Percentiles rank a stretch among this genome's conserved stretches.
Evolutionary conservation across 2,797 vertebrate genomes (phyloP).

Genomic region (Liparis tanakae): DNA sequence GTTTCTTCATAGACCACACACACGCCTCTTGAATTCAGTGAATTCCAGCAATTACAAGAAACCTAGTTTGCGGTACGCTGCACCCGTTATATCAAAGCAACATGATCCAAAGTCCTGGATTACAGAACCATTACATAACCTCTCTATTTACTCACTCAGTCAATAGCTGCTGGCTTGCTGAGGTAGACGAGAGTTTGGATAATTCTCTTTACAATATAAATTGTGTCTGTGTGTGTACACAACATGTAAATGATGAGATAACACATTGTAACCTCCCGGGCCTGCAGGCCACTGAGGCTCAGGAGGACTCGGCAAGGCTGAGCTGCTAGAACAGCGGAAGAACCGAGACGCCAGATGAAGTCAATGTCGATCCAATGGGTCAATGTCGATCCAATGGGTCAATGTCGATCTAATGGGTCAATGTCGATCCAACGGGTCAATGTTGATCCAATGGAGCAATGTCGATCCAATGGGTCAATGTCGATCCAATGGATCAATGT

Average conservation of each 20-base stretch:
- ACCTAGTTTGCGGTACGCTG: constrained; percentile 13
- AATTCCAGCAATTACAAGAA: constrained; percentile 48
- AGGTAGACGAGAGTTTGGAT: neutral
- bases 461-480: too few species aligned
- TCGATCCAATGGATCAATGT: neutral
- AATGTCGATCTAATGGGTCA: too few species aligned
- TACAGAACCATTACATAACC: constrained; percentile 64
- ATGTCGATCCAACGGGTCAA: too few species aligned
- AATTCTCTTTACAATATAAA: neutral
- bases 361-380: neutral
- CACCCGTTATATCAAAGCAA: constrained; percentile 45
- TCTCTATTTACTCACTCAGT: constrained; percentile 3
- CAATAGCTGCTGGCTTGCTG: constrained; percentile 9
- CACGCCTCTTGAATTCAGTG: constrained; percentile 26
- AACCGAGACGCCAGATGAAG: neutral
- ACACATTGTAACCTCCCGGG: neutral
- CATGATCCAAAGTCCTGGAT: constrained; percentile 51
- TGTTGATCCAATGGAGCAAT: too few species aligned
- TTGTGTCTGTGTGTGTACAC: constrained; percentile 26
- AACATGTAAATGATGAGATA: constrained; percentile 34
- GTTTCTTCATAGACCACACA: neutral
- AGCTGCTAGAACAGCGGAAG: constrained; percentile 10
- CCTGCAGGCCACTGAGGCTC: constrained; percentile 4
- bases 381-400: too few species aligned
- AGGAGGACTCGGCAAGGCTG: neutral